phyloP scores from a whole-genome alignment of 2,888 invertebrate genomes.

The Epsilonema sp. region DNA sequence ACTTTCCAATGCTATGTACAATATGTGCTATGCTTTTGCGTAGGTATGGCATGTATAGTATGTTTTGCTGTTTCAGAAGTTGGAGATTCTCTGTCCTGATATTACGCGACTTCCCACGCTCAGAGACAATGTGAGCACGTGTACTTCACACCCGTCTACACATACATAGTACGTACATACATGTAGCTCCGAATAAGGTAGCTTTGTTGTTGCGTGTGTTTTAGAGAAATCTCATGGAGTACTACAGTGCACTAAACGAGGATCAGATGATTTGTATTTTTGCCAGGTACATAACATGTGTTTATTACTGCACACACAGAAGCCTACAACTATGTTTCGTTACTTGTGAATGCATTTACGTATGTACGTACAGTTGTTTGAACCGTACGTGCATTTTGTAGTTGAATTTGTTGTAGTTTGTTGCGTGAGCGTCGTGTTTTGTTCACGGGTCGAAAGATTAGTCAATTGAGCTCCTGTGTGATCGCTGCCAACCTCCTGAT shows the following conservation, averaged over 20 bases:
- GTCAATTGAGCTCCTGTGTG: conserved; percentile 57
- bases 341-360: too few species aligned
- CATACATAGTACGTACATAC: too few species aligned
- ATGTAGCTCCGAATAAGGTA: neutral
- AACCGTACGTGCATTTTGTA: neutral
- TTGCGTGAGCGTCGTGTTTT: conserved; percentile 78
- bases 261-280: conserved; percentile 86
- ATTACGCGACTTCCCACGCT: conserved; percentile 70
- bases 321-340: too few species aligned
- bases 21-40: conserved; percentile 36
- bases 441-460: conserved; percentile 68
- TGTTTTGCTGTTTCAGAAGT: conserved; percentile 48
- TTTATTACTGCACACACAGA: too few species aligned
- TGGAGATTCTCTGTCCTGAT: conserved; percentile 55
- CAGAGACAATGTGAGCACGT: conserved; percentile 67
- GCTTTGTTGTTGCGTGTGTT: conserved; percentile 10
- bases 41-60: conserved; percentile 9
- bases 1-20: conserved; percentile 16
- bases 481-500: conserved; percentile 82
- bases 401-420: conserved; percentile 40
- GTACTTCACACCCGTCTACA: too few species aligned
- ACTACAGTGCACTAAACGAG: conserved; percentile 85
- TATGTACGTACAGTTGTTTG: too few species aligned
- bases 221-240: conserved; percentile 84
- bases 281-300: conserved; percentile 41